A percentile compares a stretch with the other conserved stretches of the same genome.
phyloP scores from a whole-genome alignment of 1,140 invertebrate genomes.

The Temnothorax curvispinosus region DNA sequence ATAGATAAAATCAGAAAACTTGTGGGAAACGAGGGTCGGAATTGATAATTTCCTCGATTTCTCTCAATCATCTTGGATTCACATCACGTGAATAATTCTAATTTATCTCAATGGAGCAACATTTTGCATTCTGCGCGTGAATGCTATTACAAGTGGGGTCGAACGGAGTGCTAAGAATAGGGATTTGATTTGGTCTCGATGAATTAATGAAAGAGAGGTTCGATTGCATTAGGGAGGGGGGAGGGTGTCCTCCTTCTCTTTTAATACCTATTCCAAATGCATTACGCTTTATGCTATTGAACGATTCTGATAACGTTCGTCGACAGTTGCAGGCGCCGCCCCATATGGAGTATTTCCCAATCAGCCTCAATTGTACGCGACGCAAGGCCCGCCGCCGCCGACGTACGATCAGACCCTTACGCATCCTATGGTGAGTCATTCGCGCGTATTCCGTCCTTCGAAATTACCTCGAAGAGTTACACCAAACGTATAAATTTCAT shows the following conservation, averaged over 20 bases:
- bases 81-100: background rate
- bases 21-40: background rate
- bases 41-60: background rate
- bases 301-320: conserved; percentile 12
- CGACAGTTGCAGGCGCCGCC: conserved; percentile 87
- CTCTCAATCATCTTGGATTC: too few species aligned
- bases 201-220: background rate
- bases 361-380: conserved; percentile 86
- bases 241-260: background rate
- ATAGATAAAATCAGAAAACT: background rate
- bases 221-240: background rate
- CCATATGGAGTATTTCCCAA: conserved; percentile 89
- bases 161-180: background rate
- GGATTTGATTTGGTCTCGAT: background rate
- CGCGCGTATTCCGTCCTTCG: background rate
- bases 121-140: background rate
- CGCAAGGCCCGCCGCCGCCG: conserved; percentile 87
- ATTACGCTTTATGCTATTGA: background rate
- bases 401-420: conserved; percentile 89
- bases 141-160: background rate
- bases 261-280: background rate
- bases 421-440: conserved; percentile 87
- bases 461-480: too few species aligned
- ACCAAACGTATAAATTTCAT: background rate
- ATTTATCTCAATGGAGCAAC: background rate